Conservation (phyloP, 2,113 vertebrate species). For the Strigops habroptila region DNA sequence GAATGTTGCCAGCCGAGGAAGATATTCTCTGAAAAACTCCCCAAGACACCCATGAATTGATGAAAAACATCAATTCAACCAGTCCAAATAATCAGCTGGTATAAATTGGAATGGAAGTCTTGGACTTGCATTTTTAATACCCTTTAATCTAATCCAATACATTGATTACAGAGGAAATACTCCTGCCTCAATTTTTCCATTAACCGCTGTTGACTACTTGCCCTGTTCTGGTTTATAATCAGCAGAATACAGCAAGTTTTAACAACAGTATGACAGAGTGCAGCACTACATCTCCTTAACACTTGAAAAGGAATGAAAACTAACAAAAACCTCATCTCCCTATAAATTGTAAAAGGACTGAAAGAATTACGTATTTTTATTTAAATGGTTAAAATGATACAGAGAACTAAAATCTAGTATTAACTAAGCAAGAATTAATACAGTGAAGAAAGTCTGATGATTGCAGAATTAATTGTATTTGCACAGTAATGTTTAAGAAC, state of each 20-base stretch:
- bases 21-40: background rate
- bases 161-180: background rate
- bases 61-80: background rate
- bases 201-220: background rate
- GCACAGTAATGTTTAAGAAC: background rate
- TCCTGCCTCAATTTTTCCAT: background rate
- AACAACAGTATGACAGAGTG: background rate
- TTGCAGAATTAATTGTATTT: constrained; percentile 39
- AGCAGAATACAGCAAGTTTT: background rate
- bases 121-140: background rate
- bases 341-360: background rate
- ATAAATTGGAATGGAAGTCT: background rate
- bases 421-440: background rate
- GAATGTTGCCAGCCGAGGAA: background rate
- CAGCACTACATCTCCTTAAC: background rate
- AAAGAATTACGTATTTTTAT: background rate
- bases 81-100: background rate
- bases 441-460: background rate
- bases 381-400: background rate
- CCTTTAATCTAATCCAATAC: background rate
- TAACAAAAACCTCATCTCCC: background rate
- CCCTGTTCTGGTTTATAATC: background rate
- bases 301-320: background rate
- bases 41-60: background rate
- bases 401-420: background rate